Percentiles rank a stretch among this genome's conserved stretches.
Conservation (phyloP, 2,888 invertebrate species). For the Patella pellucida region DNA sequence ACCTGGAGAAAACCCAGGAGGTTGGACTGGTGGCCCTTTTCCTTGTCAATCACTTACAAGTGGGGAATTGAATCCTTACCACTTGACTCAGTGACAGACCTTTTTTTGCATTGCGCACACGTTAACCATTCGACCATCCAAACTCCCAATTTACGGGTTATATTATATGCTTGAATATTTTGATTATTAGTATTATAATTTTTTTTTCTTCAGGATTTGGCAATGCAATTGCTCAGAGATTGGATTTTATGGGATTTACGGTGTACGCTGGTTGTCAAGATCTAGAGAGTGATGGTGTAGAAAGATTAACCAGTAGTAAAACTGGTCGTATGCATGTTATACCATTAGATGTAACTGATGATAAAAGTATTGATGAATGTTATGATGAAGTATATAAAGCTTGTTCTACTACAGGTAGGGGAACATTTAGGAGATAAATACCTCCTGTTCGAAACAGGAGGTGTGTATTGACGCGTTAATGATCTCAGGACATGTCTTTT, state of each 20-base stretch:
- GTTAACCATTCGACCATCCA: too few relatives aligned
- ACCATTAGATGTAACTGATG: constrained; percentile 80
- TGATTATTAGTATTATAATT: background rate
- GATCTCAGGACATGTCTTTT: too few relatives aligned
- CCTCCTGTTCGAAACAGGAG: too few relatives aligned
- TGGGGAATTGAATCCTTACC: too few relatives aligned
- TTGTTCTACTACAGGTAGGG: constrained; percentile 35
- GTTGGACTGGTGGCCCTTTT: too few relatives aligned
- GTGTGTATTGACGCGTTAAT: too few relatives aligned
- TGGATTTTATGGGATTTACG: constrained; percentile 50
- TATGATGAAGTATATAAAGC: constrained; percentile 75
- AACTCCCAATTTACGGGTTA: background rate
- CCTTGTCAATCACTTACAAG: too few relatives aligned
- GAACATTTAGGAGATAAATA: too few relatives aligned
- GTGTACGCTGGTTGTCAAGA: constrained; percentile 56
- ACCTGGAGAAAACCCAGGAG: too few relatives aligned
- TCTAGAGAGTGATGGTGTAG: constrained; percentile 49
- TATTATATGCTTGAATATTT: background rate
- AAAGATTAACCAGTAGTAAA: constrained; percentile 34
- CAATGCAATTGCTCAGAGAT: constrained; percentile 48
- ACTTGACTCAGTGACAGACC: too few relatives aligned
- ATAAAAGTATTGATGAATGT: constrained; percentile 81
- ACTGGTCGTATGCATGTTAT: constrained; percentile 76
- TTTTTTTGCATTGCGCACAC: too few relatives aligned
- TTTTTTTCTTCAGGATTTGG: constrained; percentile 63